A percentile compares a stretch with the other conserved stretches of the same genome.
phyloP scores from a whole-genome alignment of 23 tunicate genomes.

The Ciona savignyi region DNA sequence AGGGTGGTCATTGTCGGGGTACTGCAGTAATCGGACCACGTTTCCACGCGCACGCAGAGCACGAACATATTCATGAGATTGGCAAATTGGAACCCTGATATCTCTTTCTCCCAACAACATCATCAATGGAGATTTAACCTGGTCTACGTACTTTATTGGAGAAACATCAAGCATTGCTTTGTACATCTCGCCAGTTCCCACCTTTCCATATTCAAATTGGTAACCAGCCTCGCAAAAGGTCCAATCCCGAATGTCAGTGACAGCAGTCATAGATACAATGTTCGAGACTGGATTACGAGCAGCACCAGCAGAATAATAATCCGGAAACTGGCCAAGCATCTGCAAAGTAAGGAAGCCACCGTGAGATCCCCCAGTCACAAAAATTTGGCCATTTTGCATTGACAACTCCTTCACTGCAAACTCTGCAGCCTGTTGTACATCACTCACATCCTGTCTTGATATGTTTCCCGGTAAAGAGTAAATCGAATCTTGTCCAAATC shows the following conservation, averaged over 20 bases:
- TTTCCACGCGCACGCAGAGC: slow-evolving; percentile 33
- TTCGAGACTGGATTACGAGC: slow-evolving; percentile 76
- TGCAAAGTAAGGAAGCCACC: slow-evolving; percentile 96
- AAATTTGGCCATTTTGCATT: slow-evolving; percentile 16
- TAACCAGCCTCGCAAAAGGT: slow-evolving; percentile 25
- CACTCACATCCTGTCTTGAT: slow-evolving; percentile 65
- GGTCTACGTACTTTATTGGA: slow-evolving; percentile 36
- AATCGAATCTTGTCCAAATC: slow-evolving; percentile 63
- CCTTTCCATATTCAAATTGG: slow-evolving; percentile 10
- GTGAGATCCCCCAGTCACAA: slow-evolving; percentile 80
- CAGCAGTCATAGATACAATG: slow-evolving; percentile 21
- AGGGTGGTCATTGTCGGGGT: slow-evolving; percentile 57
- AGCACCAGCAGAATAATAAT: slow-evolving; percentile 62
- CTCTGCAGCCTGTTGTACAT: slow-evolving; percentile 66
- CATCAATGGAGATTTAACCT: slow-evolving; percentile 63
- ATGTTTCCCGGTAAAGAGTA: slow-evolving; percentile 38
- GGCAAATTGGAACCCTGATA: slow-evolving; percentile 66
- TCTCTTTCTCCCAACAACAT: slow-evolving; percentile 61
- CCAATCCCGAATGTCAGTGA: slow-evolving; percentile 86
- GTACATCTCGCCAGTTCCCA: slow-evolving; percentile 9
- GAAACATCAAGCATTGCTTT: slow-evolving; percentile 33
- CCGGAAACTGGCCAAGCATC: slow-evolving; percentile 68
- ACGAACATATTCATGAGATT: slow-evolving; percentile 41
- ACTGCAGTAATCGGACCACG: slow-evolving; percentile 29
- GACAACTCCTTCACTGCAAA: slow-evolving; percentile 7